These are phyloP conservation scores for Halocynthia aurantium DNA, from an alignment of 23 tunicate genomes.

Conservation along the genomic window DNA sequence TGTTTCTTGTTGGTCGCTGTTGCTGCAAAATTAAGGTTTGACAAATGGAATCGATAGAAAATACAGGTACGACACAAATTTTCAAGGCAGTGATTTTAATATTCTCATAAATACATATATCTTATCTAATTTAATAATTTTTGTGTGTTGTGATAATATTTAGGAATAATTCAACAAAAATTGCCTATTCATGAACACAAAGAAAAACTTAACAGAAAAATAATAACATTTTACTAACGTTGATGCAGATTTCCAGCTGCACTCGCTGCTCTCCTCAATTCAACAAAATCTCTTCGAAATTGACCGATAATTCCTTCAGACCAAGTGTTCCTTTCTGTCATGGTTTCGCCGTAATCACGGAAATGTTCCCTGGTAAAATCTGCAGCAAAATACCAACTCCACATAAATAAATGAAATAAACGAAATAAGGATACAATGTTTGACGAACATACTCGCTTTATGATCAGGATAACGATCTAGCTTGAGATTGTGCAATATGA, in stretches of 20 bases:
- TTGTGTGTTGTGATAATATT: too few species aligned
- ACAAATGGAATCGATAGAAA: not conserved
- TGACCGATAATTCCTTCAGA: conserved; percentile 53
- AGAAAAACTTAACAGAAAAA: too few species aligned
- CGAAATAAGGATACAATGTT: not conserved
- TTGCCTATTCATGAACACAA: too few species aligned
- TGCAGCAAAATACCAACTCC: not conserved
- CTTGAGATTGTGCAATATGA: conserved; percentile 40
- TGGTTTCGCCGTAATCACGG: conserved; percentile 45
- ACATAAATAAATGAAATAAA: not conserved
- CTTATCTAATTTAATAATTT: not conserved
- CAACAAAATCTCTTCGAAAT: conserved; percentile 76
- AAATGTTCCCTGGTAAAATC: conserved; percentile 47
- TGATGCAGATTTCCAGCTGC: conserved; percentile 26
- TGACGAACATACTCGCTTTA: conserved; percentile 59
- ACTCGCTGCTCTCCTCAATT: conserved; percentile 59
- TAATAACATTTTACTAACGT: conserved; percentile 10
- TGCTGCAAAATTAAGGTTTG: not conserved
- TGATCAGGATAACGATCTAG: conserved; percentile 82
- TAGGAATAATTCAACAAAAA: too few species aligned
- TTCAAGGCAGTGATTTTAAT: not conserved
- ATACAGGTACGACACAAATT: not conserved
- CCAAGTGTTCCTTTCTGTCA: conserved; percentile 73
- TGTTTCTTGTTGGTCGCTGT: conserved; percentile 6
- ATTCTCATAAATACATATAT: too few species aligned